Evolutionary conservation across 2,888 invertebrate species (phyloP).

Genomic region (Eucera pruinosa): DNA sequence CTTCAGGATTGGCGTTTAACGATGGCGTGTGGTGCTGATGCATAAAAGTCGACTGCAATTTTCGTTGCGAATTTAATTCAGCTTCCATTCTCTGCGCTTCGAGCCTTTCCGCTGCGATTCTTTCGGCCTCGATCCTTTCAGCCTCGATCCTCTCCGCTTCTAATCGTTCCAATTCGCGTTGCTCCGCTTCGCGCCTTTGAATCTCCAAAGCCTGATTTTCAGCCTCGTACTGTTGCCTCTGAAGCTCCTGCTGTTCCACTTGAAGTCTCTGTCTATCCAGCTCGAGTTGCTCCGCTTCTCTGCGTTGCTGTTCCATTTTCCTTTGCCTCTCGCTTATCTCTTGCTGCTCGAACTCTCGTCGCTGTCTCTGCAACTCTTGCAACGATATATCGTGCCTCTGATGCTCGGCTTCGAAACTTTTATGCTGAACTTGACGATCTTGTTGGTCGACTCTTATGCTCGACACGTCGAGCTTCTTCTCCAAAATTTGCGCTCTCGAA

Average conservation of each 20-base stretch:
- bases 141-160: conserved; percentile 69
- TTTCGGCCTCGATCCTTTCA: conserved; percentile 58
- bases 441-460: conserved; percentile 41
- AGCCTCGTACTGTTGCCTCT: conserved; percentile 64
- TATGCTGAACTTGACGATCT: conserved; percentile 53
- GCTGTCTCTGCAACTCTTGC: conserved; percentile 67
- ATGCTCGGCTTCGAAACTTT: conserved; percentile 52
- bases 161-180: conserved; percentile 70
- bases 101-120: conserved; percentile 64
- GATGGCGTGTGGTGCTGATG: conserved; percentile 75
- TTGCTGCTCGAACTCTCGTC: conserved; percentile 69
- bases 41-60: conserved; percentile 77
- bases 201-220: conserved; percentile 64
- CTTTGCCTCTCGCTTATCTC: conserved; percentile 65
- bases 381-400: conserved; percentile 61
- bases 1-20: conserved; percentile 67
- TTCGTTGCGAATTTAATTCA: conserved; percentile 78
- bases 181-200: conserved; percentile 72
- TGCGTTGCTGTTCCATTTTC: conserved; percentile 58
- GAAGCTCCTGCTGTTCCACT: conserved; percentile 63
- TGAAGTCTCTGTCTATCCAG: conserved; percentile 61
- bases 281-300: conserved; percentile 59
- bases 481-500: conserved; percentile 43
- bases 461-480: conserved; percentile 50
- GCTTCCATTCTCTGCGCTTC: conserved; percentile 71